phyloP scores from a whole-genome alignment of 2,797 vertebrate genomes.

The Ceryle rudis region DNA sequence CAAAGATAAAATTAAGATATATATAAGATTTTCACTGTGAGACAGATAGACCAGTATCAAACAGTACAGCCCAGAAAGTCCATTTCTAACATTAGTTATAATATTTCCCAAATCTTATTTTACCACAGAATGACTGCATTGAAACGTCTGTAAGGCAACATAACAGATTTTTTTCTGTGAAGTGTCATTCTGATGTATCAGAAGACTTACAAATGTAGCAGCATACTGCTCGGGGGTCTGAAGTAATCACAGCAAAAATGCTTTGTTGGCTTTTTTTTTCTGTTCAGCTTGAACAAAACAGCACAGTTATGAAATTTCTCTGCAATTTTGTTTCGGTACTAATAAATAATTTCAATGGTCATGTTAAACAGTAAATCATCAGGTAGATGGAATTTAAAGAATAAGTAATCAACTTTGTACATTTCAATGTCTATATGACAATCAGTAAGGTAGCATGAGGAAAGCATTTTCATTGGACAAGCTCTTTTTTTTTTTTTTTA shows the following conservation, averaged over 20 bases:
- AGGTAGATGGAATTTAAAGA: constrained; percentile 39
- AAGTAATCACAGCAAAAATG: constrained; percentile 46
- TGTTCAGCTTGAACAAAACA: constrained; percentile 7
- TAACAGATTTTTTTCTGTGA: neutral
- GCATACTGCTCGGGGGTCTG: neutral
- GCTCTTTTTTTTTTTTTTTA: neutral
- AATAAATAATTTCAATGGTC: constrained; percentile 48
- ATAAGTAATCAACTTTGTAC: neutral
- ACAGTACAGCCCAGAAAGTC: neutral
- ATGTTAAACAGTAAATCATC: constrained; percentile 25
- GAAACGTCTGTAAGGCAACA: neutral
- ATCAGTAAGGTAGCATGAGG: neutral
- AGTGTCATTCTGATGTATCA: neutral
- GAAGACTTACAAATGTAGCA: neutral
- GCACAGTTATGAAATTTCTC: constrained; percentile 40
- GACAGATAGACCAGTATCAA: neutral
- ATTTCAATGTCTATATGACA: neutral
- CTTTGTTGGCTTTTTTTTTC: constrained; percentile 58
- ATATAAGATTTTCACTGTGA: neutral
- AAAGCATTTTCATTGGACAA: neutral
- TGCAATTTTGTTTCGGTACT: constrained; percentile 28
- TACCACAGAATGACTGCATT: neutral
- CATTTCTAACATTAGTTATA: neutral
- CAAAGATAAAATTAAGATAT: neutral
- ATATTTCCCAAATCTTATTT: neutral